These are phyloP conservation scores for Zosterops borbonicus DNA, from an alignment of 2,113 vertebrate species.

Conservation along the genomic window DNA sequence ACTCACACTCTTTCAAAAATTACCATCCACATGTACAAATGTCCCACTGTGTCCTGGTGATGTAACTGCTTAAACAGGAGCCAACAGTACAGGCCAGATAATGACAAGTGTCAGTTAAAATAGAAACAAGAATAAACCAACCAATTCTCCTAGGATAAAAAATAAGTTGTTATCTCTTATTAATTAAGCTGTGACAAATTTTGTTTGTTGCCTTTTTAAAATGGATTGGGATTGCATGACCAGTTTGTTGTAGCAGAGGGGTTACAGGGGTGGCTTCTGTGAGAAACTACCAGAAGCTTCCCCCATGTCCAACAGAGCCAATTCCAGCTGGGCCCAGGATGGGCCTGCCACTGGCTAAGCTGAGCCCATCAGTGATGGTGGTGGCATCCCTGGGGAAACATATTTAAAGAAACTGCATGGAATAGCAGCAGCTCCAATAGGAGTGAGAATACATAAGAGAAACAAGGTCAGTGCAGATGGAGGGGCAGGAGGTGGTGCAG, in stretches of 20 bases:
- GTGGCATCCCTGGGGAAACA: neutral
- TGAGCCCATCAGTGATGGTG: neutral
- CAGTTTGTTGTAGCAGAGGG: neutral
- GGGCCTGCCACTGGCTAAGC: accelerated
- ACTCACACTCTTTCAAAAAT: neutral
- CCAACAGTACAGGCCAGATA: neutral
- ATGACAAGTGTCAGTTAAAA: neutral
- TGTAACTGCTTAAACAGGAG: neutral
- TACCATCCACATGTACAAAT: neutral
- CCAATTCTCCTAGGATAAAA: neutral
- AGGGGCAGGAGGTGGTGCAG: neutral
- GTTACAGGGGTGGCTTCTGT: neutral
- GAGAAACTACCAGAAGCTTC: neutral
- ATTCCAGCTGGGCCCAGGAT: neutral
- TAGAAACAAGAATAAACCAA: neutral
- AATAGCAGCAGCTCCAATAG: neutral
- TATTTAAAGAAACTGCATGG: neutral
- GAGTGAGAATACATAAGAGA: neutral
- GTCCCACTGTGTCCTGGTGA: neutral
- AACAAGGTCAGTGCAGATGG: neutral
- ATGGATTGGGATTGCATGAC: neutral
- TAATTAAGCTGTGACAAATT: neutral
- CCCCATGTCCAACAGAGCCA: neutral
- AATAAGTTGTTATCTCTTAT: neutral
- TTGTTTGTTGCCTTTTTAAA: neutral